Base-by-base conservation (phyloP, 2,797 vertebrate genomes). In the Sorex maritimensis region DNA sequence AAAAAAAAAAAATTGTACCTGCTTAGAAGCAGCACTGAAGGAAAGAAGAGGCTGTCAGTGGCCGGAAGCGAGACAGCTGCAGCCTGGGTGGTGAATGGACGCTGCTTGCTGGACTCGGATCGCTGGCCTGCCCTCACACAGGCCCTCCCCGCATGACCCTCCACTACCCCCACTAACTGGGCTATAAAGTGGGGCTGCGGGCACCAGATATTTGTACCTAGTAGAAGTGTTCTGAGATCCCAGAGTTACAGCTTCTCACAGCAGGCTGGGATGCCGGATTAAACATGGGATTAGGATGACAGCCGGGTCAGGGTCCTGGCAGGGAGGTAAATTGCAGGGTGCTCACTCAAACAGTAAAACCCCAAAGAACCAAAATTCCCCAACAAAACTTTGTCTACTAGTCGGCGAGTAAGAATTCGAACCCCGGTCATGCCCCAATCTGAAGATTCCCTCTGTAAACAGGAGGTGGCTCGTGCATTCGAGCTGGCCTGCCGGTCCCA, bases 361-460 rank as follows among this genome's bases (percentile, higher is more conserved):
- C 41, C 14, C 91, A 55, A 46, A 30, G 24, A 90, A 74, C 17
- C 44, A 67, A 34, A 38, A 28, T n/a, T 41, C 30, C 5, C 28
- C 46, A 30, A 0, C 6, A 68, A 15, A 78, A 52, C 23, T 5
- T 23, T 91, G 52, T 68, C 41, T 49, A 5, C 0, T 41, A 2
- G 0, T 79, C 91, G 92, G 5, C 74, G 89, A 38, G 61, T 34
- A 1, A 0, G 10, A 91, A 46, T 14, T 93, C 23, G 65, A 61
- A 13, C 23, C 58, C 58, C 65, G 81, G n/a, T 2, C 26, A 65
- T 44, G 38, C 65, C 34, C 74, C n/a, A 0, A 7, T 52, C 15
- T 90, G 46, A 80, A 78, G 74, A 63, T 86, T 52, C 44, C 24
- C 68, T 73, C 72, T 79, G n/a, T 30, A 75, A 91, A 11, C 5